Evolutionary conservation across 1,140 invertebrate species (phyloP).

Genomic region (Ceratosolen solmsi): DNA sequence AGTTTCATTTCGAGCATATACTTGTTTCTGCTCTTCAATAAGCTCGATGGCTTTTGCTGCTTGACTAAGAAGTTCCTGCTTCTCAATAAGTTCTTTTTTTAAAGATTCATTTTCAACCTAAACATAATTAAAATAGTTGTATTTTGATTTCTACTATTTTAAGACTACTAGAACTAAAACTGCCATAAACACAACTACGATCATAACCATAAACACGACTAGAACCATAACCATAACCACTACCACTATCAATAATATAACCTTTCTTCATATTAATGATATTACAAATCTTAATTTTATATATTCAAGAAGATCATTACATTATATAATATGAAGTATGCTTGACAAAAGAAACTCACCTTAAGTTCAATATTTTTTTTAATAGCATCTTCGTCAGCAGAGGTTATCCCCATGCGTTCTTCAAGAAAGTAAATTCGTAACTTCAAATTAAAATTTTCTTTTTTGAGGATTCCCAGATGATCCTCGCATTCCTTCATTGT

Average conservation of each 20-base stretch:
- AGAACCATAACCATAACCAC: too few species aligned
- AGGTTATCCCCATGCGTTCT: slow-evolving; percentile 82
- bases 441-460: slow-evolving; percentile 95
- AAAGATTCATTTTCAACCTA: slow-evolving; percentile 85
- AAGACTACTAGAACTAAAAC: too few species aligned
- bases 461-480: slow-evolving; percentile 84
- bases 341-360: slow-evolving; percentile 70
- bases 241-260: too few species aligned
- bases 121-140: too few species aligned
- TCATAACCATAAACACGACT: too few species aligned
- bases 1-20: slow-evolving; percentile 60
- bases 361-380: slow-evolving; percentile 86
- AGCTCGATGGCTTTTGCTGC: slow-evolving; percentile 86
- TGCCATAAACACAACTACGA: too few species aligned
- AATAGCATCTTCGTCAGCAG: slow-evolving; percentile 76
- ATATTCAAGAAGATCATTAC: too few species aligned
- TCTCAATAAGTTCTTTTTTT: slow-evolving; percentile 84
- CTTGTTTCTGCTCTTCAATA: slow-evolving; percentile 77
- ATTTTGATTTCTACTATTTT: too few species aligned
- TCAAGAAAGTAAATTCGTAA: slow-evolving; percentile 92
- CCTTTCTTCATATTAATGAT: too few species aligned
- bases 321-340: too few species aligned
- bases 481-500: slow-evolving; percentile 94
- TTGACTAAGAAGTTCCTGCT: slow-evolving; percentile 86
- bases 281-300: too few species aligned